These are phyloP conservation scores for Plagodis dolabraria DNA, from an alignment of 2,888 invertebrate genomes.

Conservation along the genomic window DNA sequence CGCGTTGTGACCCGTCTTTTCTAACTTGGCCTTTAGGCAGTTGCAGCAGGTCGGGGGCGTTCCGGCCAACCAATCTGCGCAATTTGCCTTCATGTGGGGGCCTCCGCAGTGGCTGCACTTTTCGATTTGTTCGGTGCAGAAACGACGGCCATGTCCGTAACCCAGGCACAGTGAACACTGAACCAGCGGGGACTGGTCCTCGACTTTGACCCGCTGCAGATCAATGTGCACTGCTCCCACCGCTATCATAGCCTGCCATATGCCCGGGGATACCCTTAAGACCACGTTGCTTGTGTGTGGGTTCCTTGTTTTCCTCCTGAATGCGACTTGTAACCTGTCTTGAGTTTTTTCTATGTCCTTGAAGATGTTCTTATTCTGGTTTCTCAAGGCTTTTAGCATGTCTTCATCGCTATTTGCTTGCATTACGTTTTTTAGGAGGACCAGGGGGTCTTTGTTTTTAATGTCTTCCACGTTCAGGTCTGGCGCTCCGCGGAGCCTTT, in stretches of 20 bases:
- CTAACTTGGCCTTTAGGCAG: background rate
- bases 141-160: constrained; percentile 13
- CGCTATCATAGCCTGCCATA: constrained; percentile 14
- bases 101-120: constrained; percentile 24
- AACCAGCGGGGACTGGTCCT: constrained; percentile 34
- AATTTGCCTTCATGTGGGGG: constrained; percentile 11
- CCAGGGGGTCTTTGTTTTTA: constrained; percentile 26
- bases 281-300: constrained; percentile 8
- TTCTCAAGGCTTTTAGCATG: constrained; percentile 4
- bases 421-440: constrained; percentile 17
- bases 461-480: constrained; percentile 22
- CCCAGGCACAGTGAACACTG: constrained; percentile 17
- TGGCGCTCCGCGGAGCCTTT: constrained; percentile 8
- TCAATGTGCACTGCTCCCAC: constrained; percentile 31
- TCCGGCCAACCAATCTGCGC: constrained; percentile 8
- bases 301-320: constrained; percentile 4
- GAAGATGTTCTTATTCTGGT: constrained; percentile 1
- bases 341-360: background rate
- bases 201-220: constrained; percentile 22
- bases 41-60: constrained; percentile 1
- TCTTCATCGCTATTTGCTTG: constrained; percentile 11
- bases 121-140: constrained; percentile 3
- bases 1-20: background rate
- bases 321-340: background rate
- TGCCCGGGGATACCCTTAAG: constrained; percentile 16